Evolutionary conservation across 2,113 vertebrate genomes (phyloP), one percentile per base, ranked within the genome.

Genomic region (Crotalus helleri): DNA sequence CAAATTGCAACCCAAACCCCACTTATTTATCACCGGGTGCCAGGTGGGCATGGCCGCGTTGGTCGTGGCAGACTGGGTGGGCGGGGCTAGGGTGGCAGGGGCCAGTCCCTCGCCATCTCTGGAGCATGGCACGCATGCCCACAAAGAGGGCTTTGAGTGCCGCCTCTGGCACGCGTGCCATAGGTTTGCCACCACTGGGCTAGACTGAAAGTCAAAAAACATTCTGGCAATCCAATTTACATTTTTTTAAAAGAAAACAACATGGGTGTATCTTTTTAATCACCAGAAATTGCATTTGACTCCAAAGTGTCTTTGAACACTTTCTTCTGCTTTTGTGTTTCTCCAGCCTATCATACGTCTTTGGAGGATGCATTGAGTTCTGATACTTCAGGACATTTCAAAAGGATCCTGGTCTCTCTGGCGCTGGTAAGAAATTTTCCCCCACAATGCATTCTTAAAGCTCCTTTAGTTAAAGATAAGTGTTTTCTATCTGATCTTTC

Each of bases 341-440:
- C 92, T 33, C 17, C 97, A 99, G 99, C 96, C 46, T 99, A 98
- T 94, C 98, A 99, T 95, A 99, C 97, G 95, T 96, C 97, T 92
- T 95, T 99, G 94, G 99, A 99, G 95, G 98, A 99, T 0, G 98
- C 97, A 81, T 97, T 99, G 94, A 98, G 97, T 94, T 99, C 99
- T 0, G 99, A 99, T 92, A 99, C 99, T 0, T 99, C 99, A 0
- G 99, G 99, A 55, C 98, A 98, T 93, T 99, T 99, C 97, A 98
- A 98, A 94, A 98, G 98, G 95, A 98, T 99, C 94, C 98, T 99
- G 0, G 96, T 99, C 74, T 99, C 99, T 88, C 97, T 99, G 94
- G 98, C 98, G 85, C 98, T 99, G 98, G 99, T 99, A 98, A 94
- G 97, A 91, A 81, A 0, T 1, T 15, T 1, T 9, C 3, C 55